Evolutionary conservation across 2,888 invertebrate genomes (phyloP).

Genomic region (Rhyacophila evoluta): DNA sequence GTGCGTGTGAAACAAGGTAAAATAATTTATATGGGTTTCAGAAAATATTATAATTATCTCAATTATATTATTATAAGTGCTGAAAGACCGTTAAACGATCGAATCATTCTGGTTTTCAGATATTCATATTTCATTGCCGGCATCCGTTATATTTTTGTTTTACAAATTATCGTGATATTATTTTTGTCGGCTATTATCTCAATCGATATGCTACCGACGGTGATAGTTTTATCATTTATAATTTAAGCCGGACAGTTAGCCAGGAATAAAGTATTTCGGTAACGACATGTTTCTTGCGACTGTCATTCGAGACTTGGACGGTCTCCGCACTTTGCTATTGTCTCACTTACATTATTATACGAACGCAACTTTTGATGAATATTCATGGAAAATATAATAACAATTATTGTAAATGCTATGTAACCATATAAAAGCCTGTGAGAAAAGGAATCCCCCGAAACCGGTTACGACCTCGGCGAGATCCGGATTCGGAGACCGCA

Average conservation of each 20-base stretch:
- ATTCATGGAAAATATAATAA: not conserved
- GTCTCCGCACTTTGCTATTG: not conserved
- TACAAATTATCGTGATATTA: not conserved
- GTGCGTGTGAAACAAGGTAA: too few species aligned
- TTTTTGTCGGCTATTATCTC: not conserved
- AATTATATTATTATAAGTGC: too few species aligned
- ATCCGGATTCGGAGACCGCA: slow-evolving; percentile 32
- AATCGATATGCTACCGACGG: too few species aligned
- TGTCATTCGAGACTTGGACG: not conserved
- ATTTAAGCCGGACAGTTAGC: not conserved
- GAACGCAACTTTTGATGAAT: slow-evolving; percentile 13
- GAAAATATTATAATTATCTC: too few species aligned
- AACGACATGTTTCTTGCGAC: not conserved
- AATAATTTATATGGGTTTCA: too few species aligned
- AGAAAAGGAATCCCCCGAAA: slow-evolving; percentile 40
- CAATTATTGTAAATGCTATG: not conserved
- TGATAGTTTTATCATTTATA: not conserved
- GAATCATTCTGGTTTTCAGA: too few species aligned
- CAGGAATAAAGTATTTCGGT: too few species aligned
- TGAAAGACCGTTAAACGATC: too few species aligned
- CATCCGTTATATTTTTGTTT: too few species aligned
- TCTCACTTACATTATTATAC: not conserved
- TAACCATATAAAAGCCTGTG: slow-evolving; percentile 31
- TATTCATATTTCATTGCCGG: too few species aligned
- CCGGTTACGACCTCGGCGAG: slow-evolving; percentile 42